phyloP scores from a whole-genome alignment of 23 tunicate species.

The Halocynthia aurantium region DNA sequence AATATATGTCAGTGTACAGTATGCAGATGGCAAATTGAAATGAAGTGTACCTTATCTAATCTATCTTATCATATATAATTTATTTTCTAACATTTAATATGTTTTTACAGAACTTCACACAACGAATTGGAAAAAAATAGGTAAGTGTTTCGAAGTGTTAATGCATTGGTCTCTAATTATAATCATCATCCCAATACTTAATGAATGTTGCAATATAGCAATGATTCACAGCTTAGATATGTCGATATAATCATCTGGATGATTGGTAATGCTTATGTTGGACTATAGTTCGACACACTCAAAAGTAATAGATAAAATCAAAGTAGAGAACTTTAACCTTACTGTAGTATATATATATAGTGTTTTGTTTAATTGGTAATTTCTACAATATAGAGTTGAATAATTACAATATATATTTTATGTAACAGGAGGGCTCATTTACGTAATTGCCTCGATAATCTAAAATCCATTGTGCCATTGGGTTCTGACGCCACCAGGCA shows the following conservation, averaged over 20 bases:
- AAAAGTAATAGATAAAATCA: too few species aligned
- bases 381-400: too few species aligned
- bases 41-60: not conserved
- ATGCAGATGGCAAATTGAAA: not conserved
- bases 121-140: constrained; percentile 89
- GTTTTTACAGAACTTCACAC: constrained; percentile 83
- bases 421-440: constrained; percentile 80
- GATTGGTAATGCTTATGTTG: not conserved
- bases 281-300: too few species aligned
- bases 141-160: constrained; percentile 45
- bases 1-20: too few species aligned
- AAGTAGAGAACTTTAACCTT: too few species aligned
- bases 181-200: not conserved
- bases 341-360: too few species aligned
- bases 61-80: not conserved
- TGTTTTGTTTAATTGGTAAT: too few species aligned
- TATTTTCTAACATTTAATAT: not conserved
- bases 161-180: not conserved
- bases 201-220: too few species aligned
- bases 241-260: not conserved
- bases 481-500: constrained; percentile 73
- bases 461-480: constrained; percentile 85
- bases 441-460: constrained; percentile 79
- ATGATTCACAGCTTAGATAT: too few species aligned
- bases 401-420: too few species aligned